Percentiles rank a stretch among this genome's conserved stretches.
These are phyloP conservation scores for Rhopilema esculentum DNA, from an alignment of 30 jellyfish, hydroid and myxozoan genomes.

Conservation along the genomic window DNA sequence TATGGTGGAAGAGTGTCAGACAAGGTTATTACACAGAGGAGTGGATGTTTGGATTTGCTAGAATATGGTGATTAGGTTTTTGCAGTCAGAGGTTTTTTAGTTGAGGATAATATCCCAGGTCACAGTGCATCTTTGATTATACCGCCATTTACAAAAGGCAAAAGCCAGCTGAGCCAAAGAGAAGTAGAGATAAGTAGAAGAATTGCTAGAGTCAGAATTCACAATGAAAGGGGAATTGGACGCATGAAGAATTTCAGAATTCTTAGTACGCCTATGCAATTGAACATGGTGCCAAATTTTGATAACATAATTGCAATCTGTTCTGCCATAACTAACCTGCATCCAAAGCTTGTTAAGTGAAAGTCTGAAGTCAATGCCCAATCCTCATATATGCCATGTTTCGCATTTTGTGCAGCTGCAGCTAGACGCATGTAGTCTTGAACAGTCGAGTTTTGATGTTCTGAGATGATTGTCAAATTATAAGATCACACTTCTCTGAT, in stretches of 20 bases:
- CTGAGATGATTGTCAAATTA: neutral
- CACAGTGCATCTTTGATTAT: constrained; percentile 55
- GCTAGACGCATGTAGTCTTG: neutral
- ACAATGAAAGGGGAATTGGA: constrained; percentile 48
- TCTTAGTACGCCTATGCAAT: constrained; percentile 13
- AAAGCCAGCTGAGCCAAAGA: constrained; percentile 33
- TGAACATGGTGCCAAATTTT: constrained; percentile 16
- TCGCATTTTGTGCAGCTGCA: neutral
- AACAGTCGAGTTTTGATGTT: neutral
- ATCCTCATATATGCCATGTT: neutral
- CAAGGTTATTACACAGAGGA: constrained; percentile 12
- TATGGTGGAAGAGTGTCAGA: constrained; percentile 65
- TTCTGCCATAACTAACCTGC: constrained; percentile 17
- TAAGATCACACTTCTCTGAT: neutral
- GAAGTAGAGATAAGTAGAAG: constrained; percentile 23
- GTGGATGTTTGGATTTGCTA: constrained; percentile 41
- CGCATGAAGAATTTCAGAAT: constrained; percentile 29
- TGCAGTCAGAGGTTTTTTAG: constrained; percentile 60
- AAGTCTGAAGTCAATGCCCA: neutral
- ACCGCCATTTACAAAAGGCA: constrained; percentile 75
- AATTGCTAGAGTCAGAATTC: constrained; percentile 33
- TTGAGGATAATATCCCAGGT: constrained; percentile 61
- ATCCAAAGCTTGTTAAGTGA: constrained; percentile 3
- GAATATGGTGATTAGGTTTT: constrained; percentile 44
- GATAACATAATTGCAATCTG: constrained; percentile 38